Percentiles rank a stretch among this genome's conserved stretches.
Evolutionary conservation across 1,140 invertebrate species (phyloP).

Genomic region (Nephila pilipes): DNA sequence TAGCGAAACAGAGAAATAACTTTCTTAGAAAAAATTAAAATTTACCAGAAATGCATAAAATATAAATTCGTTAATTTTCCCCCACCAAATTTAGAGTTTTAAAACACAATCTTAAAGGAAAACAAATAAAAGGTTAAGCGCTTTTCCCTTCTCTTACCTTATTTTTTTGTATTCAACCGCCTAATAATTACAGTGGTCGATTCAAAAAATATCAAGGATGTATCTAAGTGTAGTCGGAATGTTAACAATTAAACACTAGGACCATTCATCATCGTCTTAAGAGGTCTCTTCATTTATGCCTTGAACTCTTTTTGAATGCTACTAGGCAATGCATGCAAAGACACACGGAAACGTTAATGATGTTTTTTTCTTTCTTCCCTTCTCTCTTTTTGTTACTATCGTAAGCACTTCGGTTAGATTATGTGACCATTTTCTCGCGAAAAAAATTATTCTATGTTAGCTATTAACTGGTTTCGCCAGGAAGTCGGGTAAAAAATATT

Average conservation of each 20-base stretch:
- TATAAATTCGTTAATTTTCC: no score
- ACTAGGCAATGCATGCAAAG: neutral
- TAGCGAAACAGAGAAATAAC: no score
- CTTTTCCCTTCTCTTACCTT: no score
- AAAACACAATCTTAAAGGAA: no score
- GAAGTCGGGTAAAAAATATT: neutral
- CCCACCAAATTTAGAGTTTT: no score
- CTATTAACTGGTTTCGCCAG: neutral
- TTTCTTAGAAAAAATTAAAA: no score
- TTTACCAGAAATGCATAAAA: no score
- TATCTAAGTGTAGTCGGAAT: neutral
- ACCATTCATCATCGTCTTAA: neutral
- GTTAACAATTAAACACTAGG: neutral
- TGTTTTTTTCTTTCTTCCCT: neutral
- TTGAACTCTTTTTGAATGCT: neutral
- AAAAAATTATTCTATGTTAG: neutral
- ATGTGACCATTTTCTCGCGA: neutral
- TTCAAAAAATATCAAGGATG: neutral
- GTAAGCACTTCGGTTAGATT: neutral
- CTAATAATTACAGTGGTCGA: no score
- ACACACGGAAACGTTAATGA: neutral
- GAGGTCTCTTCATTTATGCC: conserved; percentile 8
- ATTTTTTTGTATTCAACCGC: no score
- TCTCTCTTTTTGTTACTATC: neutral
- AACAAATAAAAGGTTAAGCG: no score